These are phyloP conservation scores for Apodemus agrarius DNA, from an alignment of 2,797 vertebrate genomes.

Conservation along the genomic window DNA sequence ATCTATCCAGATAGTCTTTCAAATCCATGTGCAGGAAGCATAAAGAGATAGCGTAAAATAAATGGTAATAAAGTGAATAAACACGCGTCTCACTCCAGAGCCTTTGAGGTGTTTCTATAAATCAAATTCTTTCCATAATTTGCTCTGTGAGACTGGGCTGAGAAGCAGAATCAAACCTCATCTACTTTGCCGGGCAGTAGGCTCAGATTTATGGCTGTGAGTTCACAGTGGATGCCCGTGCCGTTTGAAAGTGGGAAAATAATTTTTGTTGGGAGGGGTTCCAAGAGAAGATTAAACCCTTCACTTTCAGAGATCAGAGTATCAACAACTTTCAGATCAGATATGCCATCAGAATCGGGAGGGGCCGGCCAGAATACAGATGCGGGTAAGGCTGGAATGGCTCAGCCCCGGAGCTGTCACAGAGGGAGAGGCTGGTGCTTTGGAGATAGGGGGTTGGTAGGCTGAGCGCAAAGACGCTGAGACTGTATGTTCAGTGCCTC, in stretches of 20 bases:
- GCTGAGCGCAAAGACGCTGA: background rate
- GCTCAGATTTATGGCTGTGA: constrained; percentile 79
- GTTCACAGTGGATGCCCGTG: constrained; percentile 74
- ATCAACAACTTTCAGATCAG: constrained; percentile 74
- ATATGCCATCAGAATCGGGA: constrained; percentile 49
- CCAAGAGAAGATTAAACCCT: constrained; percentile 82
- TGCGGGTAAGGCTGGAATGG: constrained; percentile 13
- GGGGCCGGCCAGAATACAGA: constrained; percentile 19
- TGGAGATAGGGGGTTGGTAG: no score
- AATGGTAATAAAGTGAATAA: constrained; percentile 78
- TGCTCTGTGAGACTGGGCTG: constrained; percentile 67
- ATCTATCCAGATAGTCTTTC: constrained; percentile 76
- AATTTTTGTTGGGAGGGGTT: constrained; percentile 81
- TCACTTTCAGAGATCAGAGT: constrained; percentile 76
- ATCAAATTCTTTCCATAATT: constrained; percentile 79
- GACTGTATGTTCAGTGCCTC: background rate
- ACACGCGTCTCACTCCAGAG: constrained; percentile 70
- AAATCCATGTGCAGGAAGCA: constrained; percentile 76
- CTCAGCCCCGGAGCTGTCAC: background rate
- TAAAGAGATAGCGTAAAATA: constrained; percentile 70
- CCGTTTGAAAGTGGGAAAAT: constrained; percentile 81
- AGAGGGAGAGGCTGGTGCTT: background rate
- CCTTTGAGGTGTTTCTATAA: constrained; percentile 75
- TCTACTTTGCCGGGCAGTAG: constrained; percentile 73
- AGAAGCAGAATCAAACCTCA: constrained; percentile 54